Conservation (phyloP, 1,140 invertebrate genomes). For the Cyphomyrmex costatus region DNA sequence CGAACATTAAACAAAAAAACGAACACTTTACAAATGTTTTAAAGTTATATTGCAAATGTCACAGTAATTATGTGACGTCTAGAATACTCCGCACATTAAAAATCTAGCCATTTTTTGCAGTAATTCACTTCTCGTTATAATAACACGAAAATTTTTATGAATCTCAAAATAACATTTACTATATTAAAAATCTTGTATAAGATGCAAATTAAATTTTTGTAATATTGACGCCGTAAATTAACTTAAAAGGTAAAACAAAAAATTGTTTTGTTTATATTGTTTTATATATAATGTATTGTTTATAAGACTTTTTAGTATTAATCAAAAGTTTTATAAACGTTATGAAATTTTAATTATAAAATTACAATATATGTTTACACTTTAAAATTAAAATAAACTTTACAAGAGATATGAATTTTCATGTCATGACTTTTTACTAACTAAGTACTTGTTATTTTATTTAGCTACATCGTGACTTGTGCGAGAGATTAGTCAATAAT, state of each 20-base stretch:
- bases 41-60: slow-evolving; percentile 14
- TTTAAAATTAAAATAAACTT: slow-evolving; percentile 20
- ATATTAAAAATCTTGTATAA: not conserved
- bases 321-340: not conserved
- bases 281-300: not conserved
- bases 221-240: not conserved
- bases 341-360: slow-evolving; percentile 27
- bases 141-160: slow-evolving; percentile 17
- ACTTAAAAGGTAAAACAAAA: not conserved
- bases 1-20: not conserved
- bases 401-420: slow-evolving; percentile 1
- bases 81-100: not conserved
- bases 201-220: not conserved
- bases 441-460: slow-evolving; percentile 14
- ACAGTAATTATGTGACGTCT: slow-evolving; percentile 1
- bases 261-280: not conserved
- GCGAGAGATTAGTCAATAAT: slow-evolving; percentile 30
- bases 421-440: not conserved
- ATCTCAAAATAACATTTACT: not conserved
- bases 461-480: not conserved
- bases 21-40: not conserved
- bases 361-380: not conserved
- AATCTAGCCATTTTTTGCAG: not conserved
- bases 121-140: slow-evolving; percentile 3
- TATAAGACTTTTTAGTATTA: not conserved